These are phyloP conservation scores for Cherax quadricarinatus DNA, from an alignment of 1,140 invertebrate genomes.

Conservation along the genomic window DNA sequence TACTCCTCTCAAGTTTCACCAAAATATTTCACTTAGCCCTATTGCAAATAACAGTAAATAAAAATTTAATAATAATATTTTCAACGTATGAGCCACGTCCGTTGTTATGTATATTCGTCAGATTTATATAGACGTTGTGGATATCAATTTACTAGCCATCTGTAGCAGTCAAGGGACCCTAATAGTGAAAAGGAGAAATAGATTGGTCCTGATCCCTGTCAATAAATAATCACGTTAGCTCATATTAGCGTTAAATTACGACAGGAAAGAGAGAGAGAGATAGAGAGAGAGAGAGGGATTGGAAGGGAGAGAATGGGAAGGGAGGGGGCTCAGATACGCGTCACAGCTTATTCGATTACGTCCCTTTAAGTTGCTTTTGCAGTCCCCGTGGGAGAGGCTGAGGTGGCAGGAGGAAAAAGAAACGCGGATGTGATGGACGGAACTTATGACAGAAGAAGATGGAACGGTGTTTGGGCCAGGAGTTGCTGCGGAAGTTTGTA, in stretches of 20 bases:
- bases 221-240: slow-evolving; percentile 50
- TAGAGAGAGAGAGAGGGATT: not conserved
- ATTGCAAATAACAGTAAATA: too few relatives aligned
- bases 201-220: slow-evolving; percentile 43
- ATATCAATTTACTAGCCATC: slow-evolving; percentile 51
- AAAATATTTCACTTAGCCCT: too few relatives aligned
- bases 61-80: too few relatives aligned
- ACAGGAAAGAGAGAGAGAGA: not conserved
- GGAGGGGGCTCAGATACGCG: not conserved
- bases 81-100: too few relatives aligned
- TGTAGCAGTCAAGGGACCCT: not conserved
- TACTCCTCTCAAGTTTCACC: too few relatives aligned
- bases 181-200: slow-evolving; percentile 47
- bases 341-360: not conserved
- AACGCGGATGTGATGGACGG: not conserved
- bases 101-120: too few relatives aligned
- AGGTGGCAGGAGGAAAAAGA: too few relatives aligned
- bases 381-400: too few relatives aligned
- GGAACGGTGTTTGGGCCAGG: not conserved
- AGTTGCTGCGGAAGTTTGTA: not conserved
- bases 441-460: not conserved
- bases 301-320: not conserved
- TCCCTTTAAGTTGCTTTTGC: not conserved
- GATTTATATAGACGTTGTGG: not conserved
- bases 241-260: slow-evolving; percentile 54